Evolutionary conservation across 2,888 invertebrate species (phyloP).

Genomic region (Macaria liturata): DNA sequence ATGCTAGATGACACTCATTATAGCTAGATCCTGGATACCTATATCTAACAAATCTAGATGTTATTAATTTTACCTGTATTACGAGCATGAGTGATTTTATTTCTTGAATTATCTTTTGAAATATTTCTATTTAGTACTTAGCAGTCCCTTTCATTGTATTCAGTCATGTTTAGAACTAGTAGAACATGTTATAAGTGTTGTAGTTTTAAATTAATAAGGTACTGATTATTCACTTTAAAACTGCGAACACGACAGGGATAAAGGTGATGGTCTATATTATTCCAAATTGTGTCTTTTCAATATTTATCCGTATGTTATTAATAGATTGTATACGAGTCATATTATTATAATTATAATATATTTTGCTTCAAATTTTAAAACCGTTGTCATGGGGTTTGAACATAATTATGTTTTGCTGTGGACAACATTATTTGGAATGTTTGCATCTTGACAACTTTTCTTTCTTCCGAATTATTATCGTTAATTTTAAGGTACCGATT

Average conservation of each 20-base stretch:
- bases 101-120: slow-evolving; percentile 7
- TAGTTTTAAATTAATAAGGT: slow-evolving; percentile 34
- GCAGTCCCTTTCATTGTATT: slow-evolving; percentile 10
- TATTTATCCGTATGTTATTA: slow-evolving; percentile 32
- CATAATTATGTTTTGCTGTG: slow-evolving; percentile 67
- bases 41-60: slow-evolving; percentile 38
- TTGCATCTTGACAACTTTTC: slow-evolving; percentile 83
- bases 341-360: slow-evolving; percentile 33
- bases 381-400: slow-evolving; percentile 82
- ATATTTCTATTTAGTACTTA: neutral
- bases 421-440: slow-evolving; percentile 75
- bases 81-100: slow-evolving; percentile 51
- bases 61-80: slow-evolving; percentile 42
- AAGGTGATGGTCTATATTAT: slow-evolving; percentile 29
- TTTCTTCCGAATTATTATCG: slow-evolving; percentile 58
- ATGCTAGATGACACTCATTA: slow-evolving; percentile 51
- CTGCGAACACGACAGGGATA: slow-evolving; percentile 19
- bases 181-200: slow-evolving; percentile 26
- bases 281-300: slow-evolving; percentile 2
- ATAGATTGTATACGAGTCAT: slow-evolving; percentile 36
- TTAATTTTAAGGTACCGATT: slow-evolving; percentile 59
- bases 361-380: slow-evolving; percentile 55
- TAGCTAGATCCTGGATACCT: slow-evolving; percentile 26
- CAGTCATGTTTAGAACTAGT: slow-evolving; percentile 13
- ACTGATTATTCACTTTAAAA: slow-evolving; percentile 16